Base-by-base conservation (phyloP, 1,140 invertebrate genomes). In the Reticulitermes speratus region DNA sequence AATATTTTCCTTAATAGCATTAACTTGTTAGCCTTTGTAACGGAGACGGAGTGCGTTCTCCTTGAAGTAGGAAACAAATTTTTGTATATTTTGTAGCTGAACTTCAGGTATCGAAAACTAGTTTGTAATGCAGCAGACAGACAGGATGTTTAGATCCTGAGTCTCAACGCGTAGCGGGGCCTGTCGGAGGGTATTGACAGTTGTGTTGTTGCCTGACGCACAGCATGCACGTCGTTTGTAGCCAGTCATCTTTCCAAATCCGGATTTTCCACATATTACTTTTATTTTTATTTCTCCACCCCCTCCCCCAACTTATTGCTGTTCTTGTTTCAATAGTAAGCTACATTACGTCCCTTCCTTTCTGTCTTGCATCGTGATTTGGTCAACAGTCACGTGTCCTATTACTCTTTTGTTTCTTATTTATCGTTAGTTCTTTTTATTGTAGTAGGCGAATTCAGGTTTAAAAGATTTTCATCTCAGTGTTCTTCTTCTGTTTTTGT, bases 291-390 rank as follows among this genome's bases (percentile, higher is more conserved):
- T 30, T 65, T 75, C 65, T 75, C 25, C 59, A 8, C 16, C n/a
- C n/a, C 25, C 25, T 75, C n/a, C 65, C 65, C 9, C 65, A 9
- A n/a, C 65, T 9, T 65, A 65, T 23, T 65, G 19, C 59, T 65
- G 59, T 65, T 65, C 21, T 65, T 65, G 59, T 75, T 75, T 75
- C 65, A n/a, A 75, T 75, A 75, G 65, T 75, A 30, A 75, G 65
- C 65, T 75, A 25, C 14, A 30, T 75, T 75, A 75, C 3, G 21
- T 19, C 25, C 19, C 25, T 19, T 65, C 19, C 19, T 65, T 19
- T 65, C 59, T 65, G 65, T 16, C 65, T 30, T 30, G 65, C 65
- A 11, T 75, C 65, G 65, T 75, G 65, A 75, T 75, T 75, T 30
- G 65, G 65, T 75, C 65, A 75, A 75, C 65, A 75, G 65, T 75